phyloP scores from a whole-genome alignment of 1,140 invertebrate genomes.

The Ephestia elutella region DNA sequence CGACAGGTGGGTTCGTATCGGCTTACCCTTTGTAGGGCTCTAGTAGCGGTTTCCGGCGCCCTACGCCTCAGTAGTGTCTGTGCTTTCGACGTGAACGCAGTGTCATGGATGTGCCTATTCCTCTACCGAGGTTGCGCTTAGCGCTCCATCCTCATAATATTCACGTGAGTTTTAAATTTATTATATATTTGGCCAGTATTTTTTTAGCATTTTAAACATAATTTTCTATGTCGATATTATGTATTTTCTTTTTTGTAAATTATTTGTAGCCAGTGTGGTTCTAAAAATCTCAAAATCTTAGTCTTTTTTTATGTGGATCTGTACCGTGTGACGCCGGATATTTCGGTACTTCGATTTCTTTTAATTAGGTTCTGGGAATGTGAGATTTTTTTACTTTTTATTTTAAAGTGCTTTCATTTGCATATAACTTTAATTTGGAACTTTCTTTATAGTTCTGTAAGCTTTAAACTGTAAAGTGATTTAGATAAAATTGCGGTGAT shows the following conservation, averaged over 20 bases:
- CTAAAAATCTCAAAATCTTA: conserved; percentile 8
- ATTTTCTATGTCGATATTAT: no score
- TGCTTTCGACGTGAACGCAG: conserved; percentile 29
- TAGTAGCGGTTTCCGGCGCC: conserved; percentile 30
- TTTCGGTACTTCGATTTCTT: neutral
- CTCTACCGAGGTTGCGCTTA: conserved; percentile 52
- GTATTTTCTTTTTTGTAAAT: neutral
- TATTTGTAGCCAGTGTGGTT: neutral
- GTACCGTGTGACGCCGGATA: neutral
- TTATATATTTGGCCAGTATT: neutral
- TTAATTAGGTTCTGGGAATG: neutral
- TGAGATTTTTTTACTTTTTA: no score
- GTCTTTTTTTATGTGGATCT: conserved; percentile 11
- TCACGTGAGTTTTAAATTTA: conserved; percentile 46
- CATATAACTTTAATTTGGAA: neutral
- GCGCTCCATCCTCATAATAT: conserved; percentile 62
- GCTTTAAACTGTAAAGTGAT: no score
- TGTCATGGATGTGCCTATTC: conserved; percentile 48
- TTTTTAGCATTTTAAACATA: no score
- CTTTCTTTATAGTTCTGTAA: neutral
- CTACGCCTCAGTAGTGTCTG: conserved; percentile 22
- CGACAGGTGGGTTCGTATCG: conserved; percentile 33
- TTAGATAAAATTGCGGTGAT: no score
- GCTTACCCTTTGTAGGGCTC: conserved; percentile 36
- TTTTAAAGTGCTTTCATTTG: no score